These are phyloP conservation scores for Xerus inauris DNA, from an alignment of 2,113 vertebrate genomes.

Conservation along the genomic window DNA sequence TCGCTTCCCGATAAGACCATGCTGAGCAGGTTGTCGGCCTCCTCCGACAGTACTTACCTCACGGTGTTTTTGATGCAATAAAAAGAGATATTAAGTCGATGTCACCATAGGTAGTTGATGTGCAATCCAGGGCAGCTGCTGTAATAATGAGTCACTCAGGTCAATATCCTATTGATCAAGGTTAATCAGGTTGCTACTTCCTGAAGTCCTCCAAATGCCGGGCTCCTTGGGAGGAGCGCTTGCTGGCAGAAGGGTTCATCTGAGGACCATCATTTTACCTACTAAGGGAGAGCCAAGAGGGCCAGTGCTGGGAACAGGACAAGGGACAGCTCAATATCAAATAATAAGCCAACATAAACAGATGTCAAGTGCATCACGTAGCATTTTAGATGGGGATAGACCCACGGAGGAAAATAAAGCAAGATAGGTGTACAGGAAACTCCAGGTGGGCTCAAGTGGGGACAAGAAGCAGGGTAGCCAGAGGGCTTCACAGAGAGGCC, in stretches of 20 bases:
- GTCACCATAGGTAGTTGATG: fast-evolving
- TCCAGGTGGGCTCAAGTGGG: fast-evolving
- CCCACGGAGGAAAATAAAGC: background rate
- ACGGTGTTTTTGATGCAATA: background rate
- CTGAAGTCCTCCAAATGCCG: background rate
- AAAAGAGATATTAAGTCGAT: too few relatives aligned
- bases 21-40: fast-evolving
- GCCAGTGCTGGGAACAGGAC: fast-evolving
- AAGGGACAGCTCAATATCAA: too few relatives aligned
- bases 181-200: too few relatives aligned
- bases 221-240: background rate
- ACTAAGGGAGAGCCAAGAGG: fast-evolving
- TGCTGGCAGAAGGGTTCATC: background rate
- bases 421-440: fast-evolving
- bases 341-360: too few relatives aligned
- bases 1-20: fast-evolving
- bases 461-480: too few relatives aligned
- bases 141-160: background rate
- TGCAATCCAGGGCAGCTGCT: background rate
- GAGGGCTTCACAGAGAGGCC: fast-evolving
- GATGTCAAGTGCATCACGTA: fast-evolving
- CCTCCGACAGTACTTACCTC: fast-evolving
- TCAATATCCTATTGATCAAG: too few relatives aligned
- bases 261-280: background rate
- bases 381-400: background rate